These are phyloP conservation scores for Apantesis nais DNA, from an alignment of 2,888 invertebrate species.

Conservation along the genomic window DNA sequence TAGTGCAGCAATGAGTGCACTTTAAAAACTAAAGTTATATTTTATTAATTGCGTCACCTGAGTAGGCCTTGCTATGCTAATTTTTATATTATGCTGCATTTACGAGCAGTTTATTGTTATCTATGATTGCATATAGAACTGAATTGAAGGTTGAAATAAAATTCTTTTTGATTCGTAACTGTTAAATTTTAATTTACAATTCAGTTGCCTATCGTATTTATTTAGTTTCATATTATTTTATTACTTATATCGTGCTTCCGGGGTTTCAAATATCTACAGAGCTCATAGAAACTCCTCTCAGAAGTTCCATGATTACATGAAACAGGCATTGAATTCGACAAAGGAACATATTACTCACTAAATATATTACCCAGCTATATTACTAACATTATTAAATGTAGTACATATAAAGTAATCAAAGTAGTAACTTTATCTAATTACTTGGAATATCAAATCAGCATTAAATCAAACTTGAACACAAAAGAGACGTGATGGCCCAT, in stretches of 20 bases:
- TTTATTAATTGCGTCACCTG: not conserved
- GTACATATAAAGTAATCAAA: not conserved
- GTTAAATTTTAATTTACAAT: not conserved
- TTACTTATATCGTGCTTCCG: not conserved
- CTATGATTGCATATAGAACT: constrained; percentile 1
- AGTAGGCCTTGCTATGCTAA: not conserved
- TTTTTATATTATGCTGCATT: not conserved
- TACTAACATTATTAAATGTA: not conserved
- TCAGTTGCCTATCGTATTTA: not conserved
- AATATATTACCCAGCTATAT: not conserved
- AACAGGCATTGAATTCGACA: not conserved
- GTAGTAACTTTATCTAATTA: not conserved
- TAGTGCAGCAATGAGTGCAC: not conserved
- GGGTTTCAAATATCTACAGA: not conserved
- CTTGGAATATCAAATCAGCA: constrained; percentile 4
- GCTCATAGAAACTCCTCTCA: not conserved
- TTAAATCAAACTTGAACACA: constrained; percentile 21
- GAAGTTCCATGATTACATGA: not conserved
- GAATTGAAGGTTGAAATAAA: not conserved
- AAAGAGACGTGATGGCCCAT: constrained; percentile 46
- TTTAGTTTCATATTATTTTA: not conserved
- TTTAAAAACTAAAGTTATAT: not conserved
- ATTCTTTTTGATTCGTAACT: not conserved
- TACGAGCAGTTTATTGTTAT: not conserved
- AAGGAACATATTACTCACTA: not conserved